These are phyloP conservation scores for Eleutherodactylus coqui DNA, from an alignment of 2,797 vertebrate genomes.

Conservation along the genomic window DNA sequence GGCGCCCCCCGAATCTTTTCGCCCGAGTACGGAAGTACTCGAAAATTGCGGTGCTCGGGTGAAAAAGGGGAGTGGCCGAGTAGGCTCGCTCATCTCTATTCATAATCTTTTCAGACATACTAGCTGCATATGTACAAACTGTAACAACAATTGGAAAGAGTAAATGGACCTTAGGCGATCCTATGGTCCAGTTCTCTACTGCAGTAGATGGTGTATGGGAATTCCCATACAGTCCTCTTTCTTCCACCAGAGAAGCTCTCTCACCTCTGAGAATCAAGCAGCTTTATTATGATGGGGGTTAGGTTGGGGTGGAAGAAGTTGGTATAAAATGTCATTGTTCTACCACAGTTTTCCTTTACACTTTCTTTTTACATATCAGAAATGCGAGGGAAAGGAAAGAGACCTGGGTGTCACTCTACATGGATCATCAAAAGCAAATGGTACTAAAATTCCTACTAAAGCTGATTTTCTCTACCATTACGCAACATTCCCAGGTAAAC, in stretches of 20 bases:
- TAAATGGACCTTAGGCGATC: not conserved
- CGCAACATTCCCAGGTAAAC: not conserved
- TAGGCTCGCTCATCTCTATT: no score
- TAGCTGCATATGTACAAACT: not conserved
- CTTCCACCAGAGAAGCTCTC: no score
- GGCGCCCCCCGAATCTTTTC: no score
- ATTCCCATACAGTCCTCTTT: not conserved
- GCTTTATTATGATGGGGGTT: not conserved
- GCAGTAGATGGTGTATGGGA: not conserved
- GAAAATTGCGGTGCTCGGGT: no score
- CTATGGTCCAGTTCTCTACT: not conserved
- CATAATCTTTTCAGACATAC: not conserved
- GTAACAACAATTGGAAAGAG: not conserved
- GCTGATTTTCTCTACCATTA: conserved; percentile 6
- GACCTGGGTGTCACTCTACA: not conserved
- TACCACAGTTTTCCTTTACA: no score
- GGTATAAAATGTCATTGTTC: not conserved
- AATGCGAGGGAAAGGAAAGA: not conserved
- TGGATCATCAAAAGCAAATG: not conserved
- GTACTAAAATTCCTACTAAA: not conserved
- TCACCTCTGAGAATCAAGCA: not conserved
- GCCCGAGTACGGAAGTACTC: no score
- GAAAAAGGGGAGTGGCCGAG: no score
- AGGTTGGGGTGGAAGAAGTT: not conserved
- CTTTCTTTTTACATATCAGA: not conserved